Evolutionary conservation across 2,113 vertebrate genomes (phyloP).

Genomic region (Xiphias gladius): DNA sequence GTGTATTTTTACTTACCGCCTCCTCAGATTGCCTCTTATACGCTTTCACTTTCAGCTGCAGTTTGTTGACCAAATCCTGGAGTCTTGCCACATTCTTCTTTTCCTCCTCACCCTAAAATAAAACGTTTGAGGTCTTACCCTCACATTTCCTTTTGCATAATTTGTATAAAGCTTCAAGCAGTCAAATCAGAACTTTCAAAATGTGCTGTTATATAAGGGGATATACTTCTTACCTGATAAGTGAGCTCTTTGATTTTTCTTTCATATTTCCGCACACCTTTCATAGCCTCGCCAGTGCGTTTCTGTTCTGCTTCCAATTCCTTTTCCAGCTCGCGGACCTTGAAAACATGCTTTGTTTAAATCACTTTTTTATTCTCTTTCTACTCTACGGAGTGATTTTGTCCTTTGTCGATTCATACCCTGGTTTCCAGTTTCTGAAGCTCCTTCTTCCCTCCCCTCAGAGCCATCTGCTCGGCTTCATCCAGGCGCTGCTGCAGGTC

Average conservation of each 20-base stretch:
- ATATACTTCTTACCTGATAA: slow-evolving; percentile 55
- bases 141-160: slow-evolving; percentile 13
- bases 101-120: slow-evolving; percentile 68
- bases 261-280: slow-evolving; percentile 61
- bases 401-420: slow-evolving; percentile 6
- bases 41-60: slow-evolving; percentile 63
- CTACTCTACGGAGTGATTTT: accelerated
- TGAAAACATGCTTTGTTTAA: background rate
- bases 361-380: background rate
- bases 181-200: background rate
- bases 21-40: slow-evolving; percentile 68
- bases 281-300: slow-evolving; percentile 52
- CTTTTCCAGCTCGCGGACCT: slow-evolving; percentile 66
- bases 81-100: slow-evolving; percentile 63
- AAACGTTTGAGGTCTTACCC: slow-evolving; percentile 15
- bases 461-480: slow-evolving; percentile 60
- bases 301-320: slow-evolving; percentile 70
- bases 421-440: slow-evolving; percentile 64
- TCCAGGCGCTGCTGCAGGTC: slow-evolving; percentile 61
- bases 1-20: slow-evolving; percentile 56
- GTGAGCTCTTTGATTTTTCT: slow-evolving; percentile 72
- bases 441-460: slow-evolving; percentile 61
- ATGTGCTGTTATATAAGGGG: background rate
- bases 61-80: slow-evolving; percentile 70
- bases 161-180: background rate